Base-by-base conservation (phyloP, 2,113 vertebrate genomes). In the Antechinus flavipes region DNA sequence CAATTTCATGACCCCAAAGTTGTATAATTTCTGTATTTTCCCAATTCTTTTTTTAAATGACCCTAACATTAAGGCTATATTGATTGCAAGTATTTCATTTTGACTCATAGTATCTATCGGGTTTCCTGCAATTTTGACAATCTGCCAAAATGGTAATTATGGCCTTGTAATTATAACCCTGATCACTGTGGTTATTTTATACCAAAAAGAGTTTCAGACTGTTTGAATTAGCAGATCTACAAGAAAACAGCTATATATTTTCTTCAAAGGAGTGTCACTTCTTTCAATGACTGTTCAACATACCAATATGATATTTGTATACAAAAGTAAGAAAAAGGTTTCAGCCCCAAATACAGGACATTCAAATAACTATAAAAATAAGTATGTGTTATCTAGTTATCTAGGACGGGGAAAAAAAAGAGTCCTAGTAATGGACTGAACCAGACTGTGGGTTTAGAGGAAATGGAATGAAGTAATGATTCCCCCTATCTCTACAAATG, bases 11-110 rank as follows among this genome's bases (percentile, higher is more conserved):
- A 96, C 89, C 92, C 54, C 89, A 49, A 90, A 35, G 22, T 93
- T 90, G 26, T 84, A 54, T 89, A 93, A 91, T 96, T 93, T 94
- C 93, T 8, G 7, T 93, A 89, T 95, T 96, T 94, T 95, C 49
- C 93, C 90, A 42, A 52, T 30, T 76, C 76, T 46, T 89, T 46
- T 93, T 94, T 93, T 90, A 91, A 52, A 94, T 95, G 91, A 97
- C 27, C 92, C 92, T 91, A 89, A 96, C 95, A 94, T 27, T 50
- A 92, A 42, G 93, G 95, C 49, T 91, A 90, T 27, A 90, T 22
- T 42, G 68, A 84, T 90, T 50, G 26, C 25, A 95, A 96, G 91
- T 55, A 61, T n/a, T 92, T 92, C 7, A n/a, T 93, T 93, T 91
- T 56, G 42, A 49, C 93, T 93, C 49, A 55, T 0, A 92, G 6